Base-by-base conservation (phyloP, 64 coral and sea anemone species). In the Exaiptasia diaphana region DNA sequence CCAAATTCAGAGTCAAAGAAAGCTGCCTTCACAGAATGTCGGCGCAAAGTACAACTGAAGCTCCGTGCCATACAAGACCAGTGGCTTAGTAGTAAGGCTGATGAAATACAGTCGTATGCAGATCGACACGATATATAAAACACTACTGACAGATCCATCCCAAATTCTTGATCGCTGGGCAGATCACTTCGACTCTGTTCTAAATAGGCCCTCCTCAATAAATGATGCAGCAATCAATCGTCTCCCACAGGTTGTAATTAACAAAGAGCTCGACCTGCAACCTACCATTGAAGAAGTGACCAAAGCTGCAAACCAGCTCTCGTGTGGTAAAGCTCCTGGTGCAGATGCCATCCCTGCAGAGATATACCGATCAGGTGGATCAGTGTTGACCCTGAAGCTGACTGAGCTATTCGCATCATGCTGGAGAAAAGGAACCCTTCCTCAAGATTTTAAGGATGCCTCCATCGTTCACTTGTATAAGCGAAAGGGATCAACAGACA, bases 1-100 rank as follows among this genome's bases (percentile, higher is more conserved):
- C 64, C 64, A 53, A 71, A 50, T 53, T 83, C 67, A 83, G 80
- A 48, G 33, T 38, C 46, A 48, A 83, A 83, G 44, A 75, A 75
- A 50, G 80, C 80, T 31, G 80, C 67, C 11, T 83, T 83, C 25
- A 83, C 43, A 48, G 50, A 70, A 49, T 71, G 22, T 83, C 38
- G 30, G 35, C 33, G 74, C 43, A 83, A 68, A 83, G 37, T 83
- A n/a, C 65, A 69, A 40, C 36, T 71, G 23, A 70, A 34, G 44
- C 52, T 53, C 45, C 28, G 38, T 38, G 43, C 37, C 39, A 82
- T 83, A 28, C 81, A 74, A 59, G 68, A 73, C 50, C 17, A 71
- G 53, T 72, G 80, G 50, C 68, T 73, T 42, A 73, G 81, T 42
- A 68, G 6, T 4, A 84, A 84, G 52, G 68, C 67, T n/a, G 81